phyloP scores from a whole-genome alignment of 2,888 invertebrate species.

The Steromphala cineraria region DNA sequence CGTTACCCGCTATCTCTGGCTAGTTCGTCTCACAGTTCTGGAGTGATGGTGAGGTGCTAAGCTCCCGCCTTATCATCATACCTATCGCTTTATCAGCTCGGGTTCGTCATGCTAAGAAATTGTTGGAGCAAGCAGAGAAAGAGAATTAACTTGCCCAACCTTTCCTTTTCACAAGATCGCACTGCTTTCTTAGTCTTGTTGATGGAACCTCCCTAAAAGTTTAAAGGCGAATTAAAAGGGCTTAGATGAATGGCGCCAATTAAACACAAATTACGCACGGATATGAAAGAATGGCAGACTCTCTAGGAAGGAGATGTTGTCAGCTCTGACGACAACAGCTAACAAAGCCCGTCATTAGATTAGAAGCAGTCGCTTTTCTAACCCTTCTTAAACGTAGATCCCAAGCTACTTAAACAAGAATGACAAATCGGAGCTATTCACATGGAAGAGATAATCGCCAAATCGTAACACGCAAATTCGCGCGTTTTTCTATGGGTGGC shows the following conservation, averaged over 20 bases:
- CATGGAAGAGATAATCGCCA: background rate
- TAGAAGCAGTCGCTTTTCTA: background rate
- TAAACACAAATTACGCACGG: constrained; percentile 5
- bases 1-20: background rate
- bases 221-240: background rate
- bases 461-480: background rate
- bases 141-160: background rate
- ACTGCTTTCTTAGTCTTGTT: background rate
- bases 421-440: background rate
- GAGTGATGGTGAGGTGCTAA: background rate
- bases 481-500: background rate
- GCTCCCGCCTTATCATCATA: background rate
- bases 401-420: background rate
- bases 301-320: background rate
- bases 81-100: background rate
- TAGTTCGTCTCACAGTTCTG: background rate
- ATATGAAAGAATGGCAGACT: background rate
- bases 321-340: background rate
- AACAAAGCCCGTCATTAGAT: background rate
- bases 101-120: background rate
- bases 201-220: background rate
- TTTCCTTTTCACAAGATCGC: background rate
- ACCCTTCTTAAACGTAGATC: too few species aligned
- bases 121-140: background rate
- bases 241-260: background rate